Evolutionary conservation across 1,140 invertebrate species (phyloP).

Genomic region (Aplysia californica): DNA sequence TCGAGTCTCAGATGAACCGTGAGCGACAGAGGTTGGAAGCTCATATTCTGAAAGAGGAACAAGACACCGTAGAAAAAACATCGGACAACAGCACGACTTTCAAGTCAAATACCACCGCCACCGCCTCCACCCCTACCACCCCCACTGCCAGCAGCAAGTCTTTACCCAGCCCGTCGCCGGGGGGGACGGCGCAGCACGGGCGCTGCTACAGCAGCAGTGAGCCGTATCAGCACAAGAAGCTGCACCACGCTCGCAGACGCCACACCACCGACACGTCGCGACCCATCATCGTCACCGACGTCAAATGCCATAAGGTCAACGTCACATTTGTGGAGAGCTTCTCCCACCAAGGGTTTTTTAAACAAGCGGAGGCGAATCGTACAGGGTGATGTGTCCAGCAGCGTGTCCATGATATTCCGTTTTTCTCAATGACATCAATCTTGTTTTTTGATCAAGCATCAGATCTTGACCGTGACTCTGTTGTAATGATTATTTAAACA

Average conservation of each 20-base stretch:
- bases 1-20: slow-evolving; percentile 3
- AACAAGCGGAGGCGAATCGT: not conserved
- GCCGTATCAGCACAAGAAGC: slow-evolving; percentile 24
- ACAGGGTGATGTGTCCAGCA: slow-evolving; percentile 13
- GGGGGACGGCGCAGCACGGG: no score
- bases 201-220: slow-evolving; percentile 2
- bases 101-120: no score
- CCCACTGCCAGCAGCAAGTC: no score
- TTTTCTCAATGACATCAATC: not conserved
- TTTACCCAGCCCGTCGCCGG: no score
- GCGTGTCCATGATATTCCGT: not conserved
- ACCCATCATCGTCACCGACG: slow-evolving; percentile 12
- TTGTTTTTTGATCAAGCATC: not conserved
- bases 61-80: no score
- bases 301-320: slow-evolving; percentile 13
- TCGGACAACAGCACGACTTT: no score
- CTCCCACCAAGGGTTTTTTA: slow-evolving; percentile 19
- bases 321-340: slow-evolving; percentile 19
- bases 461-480: not conserved
- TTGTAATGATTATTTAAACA: not conserved
- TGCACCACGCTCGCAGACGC: slow-evolving; percentile 18
- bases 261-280: slow-evolving; percentile 4
- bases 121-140: no score
- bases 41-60: slow-evolving; percentile 9
- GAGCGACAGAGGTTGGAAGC: slow-evolving; percentile 15